Base-by-base conservation (phyloP, 2,113 vertebrate species). In the Hippocampus guttulatus region DNA sequence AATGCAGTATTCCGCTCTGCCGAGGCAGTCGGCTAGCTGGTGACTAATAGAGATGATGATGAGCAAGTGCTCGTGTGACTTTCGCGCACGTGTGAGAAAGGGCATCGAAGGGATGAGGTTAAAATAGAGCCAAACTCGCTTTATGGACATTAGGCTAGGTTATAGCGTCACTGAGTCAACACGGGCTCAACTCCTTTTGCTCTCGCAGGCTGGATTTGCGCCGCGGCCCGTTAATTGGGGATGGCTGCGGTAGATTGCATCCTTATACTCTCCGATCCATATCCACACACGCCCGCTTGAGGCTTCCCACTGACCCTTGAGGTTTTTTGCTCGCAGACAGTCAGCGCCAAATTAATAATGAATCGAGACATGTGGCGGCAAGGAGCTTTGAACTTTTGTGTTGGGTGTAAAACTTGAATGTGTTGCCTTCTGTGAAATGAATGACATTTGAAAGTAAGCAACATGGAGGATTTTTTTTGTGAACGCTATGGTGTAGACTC, bases 271-370 rank as follows among this genome's bases (percentile, higher is more conserved):
- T 2, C 9, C 4, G 40, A 40, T 52, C 18, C n/a, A 51, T n/a
- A 23, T 27, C 25, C 51, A 60, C 33, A 67, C 49, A 73, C 41
- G 18, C 16, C 30, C 64, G 10, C 49, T 52, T 3, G 14, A 69
- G 33, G 54, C 38, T 69, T 58, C 47, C 71, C 27, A 16, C 8
- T 68, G 45, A 80, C 38, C 77, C 45, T 23, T 58, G 67, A 58
- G 68, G 25, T 41, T 67, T 66, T 38, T 38, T 70, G 62, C 65
- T 79, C 25, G n/a, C 54, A 41, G 41, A 78, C 49, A 38, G 45
- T 38, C 33, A n/a, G 66, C 70, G 68, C 30, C 27, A 40, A 41
- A 75, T 70, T 15, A 75, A 82, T 76, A 52, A 73, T 77, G 45
- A 62, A 73, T 75, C 16, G 10, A 75, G 43, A 71, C 45, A 65